phyloP scores from a whole-genome alignment of 2,113 vertebrate genomes.

The Pampusana beccarii region DNA sequence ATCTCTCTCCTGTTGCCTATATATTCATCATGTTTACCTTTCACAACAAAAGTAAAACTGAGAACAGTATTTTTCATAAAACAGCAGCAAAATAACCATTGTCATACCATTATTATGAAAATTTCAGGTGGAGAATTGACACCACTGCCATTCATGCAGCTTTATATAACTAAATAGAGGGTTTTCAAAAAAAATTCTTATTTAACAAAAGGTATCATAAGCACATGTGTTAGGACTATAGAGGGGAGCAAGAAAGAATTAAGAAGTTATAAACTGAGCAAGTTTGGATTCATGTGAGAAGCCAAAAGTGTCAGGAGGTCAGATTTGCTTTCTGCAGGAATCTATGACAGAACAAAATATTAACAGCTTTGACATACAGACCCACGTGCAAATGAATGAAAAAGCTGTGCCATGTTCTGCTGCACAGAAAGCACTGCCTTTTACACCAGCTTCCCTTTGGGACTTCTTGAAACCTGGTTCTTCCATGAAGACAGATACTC shows the following conservation, averaged over 20 bases:
- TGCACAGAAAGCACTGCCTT: neutral
- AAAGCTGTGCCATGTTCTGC: neutral
- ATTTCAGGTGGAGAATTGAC: neutral
- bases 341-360: neutral
- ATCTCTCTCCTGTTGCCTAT: neutral
- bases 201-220: neutral
- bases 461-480: neutral
- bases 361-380: neutral
- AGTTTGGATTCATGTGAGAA: neutral
- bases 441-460: neutral
- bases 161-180: neutral
- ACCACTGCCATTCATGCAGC: neutral
- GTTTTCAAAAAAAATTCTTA: neutral
- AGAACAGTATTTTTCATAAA: neutral
- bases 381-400: fast-evolving
- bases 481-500: neutral
- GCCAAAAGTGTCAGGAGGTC: neutral
- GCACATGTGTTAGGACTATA: neutral
- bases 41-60: neutral
- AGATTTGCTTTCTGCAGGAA: neutral
- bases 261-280: neutral
- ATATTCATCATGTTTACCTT: neutral
- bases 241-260: neutral
- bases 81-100: neutral
- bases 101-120: neutral